Evolutionary conservation across 2,888 invertebrate genomes (phyloP).

Genomic region (Polietes domitor): DNA sequence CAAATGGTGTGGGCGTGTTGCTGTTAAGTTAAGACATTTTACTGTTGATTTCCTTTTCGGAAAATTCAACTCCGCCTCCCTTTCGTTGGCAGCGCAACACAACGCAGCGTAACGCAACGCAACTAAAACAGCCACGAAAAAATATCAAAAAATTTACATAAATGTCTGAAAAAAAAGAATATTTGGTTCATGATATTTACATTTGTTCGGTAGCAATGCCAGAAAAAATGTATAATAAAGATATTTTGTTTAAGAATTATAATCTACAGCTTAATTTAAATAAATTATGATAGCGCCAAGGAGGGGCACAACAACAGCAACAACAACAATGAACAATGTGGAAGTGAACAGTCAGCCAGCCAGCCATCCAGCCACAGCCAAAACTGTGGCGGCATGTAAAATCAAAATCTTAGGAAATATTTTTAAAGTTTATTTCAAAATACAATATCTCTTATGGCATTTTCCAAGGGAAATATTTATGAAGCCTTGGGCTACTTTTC

Average conservation of each 20-base stretch:
- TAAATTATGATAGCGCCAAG: slow-evolving; percentile 41
- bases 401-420: slow-evolving; percentile 23
- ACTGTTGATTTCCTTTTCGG: slow-evolving; percentile 33
- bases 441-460: slow-evolving; percentile 10
- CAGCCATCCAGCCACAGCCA: too few relatives aligned
- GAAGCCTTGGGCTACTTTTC: background rate
- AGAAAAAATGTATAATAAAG: slow-evolving; percentile 39
- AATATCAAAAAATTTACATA: slow-evolving; percentile 56
- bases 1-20: slow-evolving; percentile 20
- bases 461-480: background rate
- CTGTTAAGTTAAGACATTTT: slow-evolving; percentile 42
- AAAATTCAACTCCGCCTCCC: slow-evolving; percentile 11
- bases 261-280: slow-evolving; percentile 59
- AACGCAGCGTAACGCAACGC: too few relatives aligned
- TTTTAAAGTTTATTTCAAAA: slow-evolving; percentile 9
- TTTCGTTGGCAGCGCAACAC: too few relatives aligned
- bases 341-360: background rate
- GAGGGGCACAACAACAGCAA: slow-evolving; percentile 1
- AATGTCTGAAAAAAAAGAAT: slow-evolving; percentile 38
- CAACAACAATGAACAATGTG: background rate
- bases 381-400: background rate
- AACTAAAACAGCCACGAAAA: slow-evolving; percentile 20
- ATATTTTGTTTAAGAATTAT: slow-evolving; percentile 56
- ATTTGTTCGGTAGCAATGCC: slow-evolving; percentile 22
- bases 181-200: slow-evolving; percentile 43